These are phyloP conservation scores for Oxygymnocypris stewartii DNA, from an alignment of 2,113 vertebrate genomes.

Conservation along the genomic window DNA sequence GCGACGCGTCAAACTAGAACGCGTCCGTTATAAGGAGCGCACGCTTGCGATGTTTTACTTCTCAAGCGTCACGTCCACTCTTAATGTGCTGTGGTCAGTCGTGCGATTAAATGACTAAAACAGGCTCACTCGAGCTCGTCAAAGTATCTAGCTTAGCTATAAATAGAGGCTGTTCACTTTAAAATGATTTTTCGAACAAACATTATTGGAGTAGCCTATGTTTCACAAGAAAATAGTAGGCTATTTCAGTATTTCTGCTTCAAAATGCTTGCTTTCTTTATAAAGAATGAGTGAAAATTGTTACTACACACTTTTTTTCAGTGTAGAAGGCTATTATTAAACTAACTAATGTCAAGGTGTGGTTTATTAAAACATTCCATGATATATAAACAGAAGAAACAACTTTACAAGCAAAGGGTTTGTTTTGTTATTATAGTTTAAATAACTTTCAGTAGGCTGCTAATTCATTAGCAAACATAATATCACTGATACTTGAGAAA, in stretches of 20 bases:
- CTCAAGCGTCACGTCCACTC: neutral
- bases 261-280: neutral
- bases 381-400: neutral
- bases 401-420: neutral
- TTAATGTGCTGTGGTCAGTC: neutral
- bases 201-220: too few relatives aligned
- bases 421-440: neutral
- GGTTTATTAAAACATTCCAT: neutral
- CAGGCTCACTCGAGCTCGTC: neutral
- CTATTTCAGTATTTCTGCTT: too few relatives aligned
- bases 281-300: neutral
- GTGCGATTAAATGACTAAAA: too few relatives aligned
- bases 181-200: too few relatives aligned
- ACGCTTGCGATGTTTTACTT: neutral
- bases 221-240: too few relatives aligned
- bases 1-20: neutral
- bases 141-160: neutral
- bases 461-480: neutral
- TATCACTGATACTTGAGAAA: neutral
- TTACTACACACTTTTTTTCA: neutral
- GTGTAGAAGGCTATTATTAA: neutral
- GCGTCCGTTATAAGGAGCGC: neutral
- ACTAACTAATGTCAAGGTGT: neutral
- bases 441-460: neutral
- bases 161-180: neutral